These are phyloP conservation scores for Tangara arthus DNA, from an alignment of 2,797 vertebrate species.

Conservation along the genomic window DNA sequence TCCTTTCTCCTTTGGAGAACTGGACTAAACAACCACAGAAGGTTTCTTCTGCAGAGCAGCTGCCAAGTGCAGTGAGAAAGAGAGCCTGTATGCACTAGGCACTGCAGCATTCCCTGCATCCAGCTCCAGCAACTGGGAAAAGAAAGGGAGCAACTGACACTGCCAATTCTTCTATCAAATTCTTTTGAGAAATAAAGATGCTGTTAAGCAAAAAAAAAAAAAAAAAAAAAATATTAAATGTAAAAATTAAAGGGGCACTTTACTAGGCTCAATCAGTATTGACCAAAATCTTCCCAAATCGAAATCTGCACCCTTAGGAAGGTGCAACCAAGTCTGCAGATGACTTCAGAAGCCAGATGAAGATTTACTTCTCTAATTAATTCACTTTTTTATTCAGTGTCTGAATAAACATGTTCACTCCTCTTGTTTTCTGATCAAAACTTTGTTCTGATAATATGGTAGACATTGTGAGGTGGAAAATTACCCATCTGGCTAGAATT, in stretches of 20 bases:
- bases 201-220: background rate
- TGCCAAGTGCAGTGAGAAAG: background rate
- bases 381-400: background rate
- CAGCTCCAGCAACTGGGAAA: background rate
- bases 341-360: background rate
- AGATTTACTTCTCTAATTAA: constrained; percentile 4
- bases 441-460: constrained; percentile 21
- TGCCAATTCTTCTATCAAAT: background rate
- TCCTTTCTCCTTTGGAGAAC: background rate
- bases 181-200: background rate
- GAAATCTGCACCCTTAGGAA: background rate
- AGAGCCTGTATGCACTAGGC: background rate
- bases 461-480: constrained; percentile 14
- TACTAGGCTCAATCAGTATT: background rate
- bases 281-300: background rate
- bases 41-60: background rate
- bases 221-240: background rate
- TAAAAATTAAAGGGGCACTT: background rate
- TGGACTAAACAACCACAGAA: background rate
- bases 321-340: background rate
- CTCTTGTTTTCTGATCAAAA: background rate
- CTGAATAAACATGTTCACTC: background rate
- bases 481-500: constrained; percentile 28
- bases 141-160: background rate
- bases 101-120: background rate